Evolutionary conservation across 2,888 invertebrate genomes (phyloP).

Genomic region (Megastigmus dorsalis): DNA sequence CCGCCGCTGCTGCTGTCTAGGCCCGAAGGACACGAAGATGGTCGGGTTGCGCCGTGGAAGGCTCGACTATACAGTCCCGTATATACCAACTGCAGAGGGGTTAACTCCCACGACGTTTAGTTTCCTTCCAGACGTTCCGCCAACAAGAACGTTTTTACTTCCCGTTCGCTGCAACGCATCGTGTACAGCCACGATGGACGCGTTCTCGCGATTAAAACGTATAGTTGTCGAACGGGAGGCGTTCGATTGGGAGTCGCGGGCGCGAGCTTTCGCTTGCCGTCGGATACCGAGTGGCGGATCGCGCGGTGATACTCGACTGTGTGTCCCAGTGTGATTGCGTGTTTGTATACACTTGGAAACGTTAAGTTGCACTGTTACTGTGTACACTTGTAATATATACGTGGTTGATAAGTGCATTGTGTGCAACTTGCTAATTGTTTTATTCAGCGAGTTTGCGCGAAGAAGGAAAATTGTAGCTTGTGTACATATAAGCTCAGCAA

Average conservation of each 20-base stretch:
- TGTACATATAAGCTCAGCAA: too few species aligned
- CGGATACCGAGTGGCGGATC: constrained; percentile 44
- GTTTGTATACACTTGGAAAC: too few species aligned
- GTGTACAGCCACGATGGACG: too few species aligned
- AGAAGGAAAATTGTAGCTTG: not conserved
- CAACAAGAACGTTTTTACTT: constrained; percentile 19
- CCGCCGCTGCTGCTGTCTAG: not conserved
- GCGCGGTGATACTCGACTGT: not conserved
- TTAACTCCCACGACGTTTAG: constrained; percentile 53
- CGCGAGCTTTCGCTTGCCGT: constrained; percentile 51
- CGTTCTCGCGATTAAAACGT: not conserved
- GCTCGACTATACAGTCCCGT: too few species aligned
- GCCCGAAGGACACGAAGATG: constrained; percentile 53
- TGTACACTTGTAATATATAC: too few species aligned
- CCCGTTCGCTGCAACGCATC: not conserved
- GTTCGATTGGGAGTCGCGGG: not conserved
- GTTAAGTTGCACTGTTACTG: too few species aligned
- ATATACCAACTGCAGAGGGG: constrained; percentile 49
- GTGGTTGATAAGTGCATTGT: too few species aligned
- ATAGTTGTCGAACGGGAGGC: not conserved
- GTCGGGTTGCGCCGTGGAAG: constrained; percentile 50
- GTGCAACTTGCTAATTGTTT: too few species aligned
- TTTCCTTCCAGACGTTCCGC: constrained; percentile 50
- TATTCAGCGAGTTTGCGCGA: not conserved
- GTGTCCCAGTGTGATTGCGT: not conserved